These are phyloP conservation scores for Tryphoninae sp. DNA, from an alignment of 2,888 invertebrate genomes.

Conservation along the genomic window DNA sequence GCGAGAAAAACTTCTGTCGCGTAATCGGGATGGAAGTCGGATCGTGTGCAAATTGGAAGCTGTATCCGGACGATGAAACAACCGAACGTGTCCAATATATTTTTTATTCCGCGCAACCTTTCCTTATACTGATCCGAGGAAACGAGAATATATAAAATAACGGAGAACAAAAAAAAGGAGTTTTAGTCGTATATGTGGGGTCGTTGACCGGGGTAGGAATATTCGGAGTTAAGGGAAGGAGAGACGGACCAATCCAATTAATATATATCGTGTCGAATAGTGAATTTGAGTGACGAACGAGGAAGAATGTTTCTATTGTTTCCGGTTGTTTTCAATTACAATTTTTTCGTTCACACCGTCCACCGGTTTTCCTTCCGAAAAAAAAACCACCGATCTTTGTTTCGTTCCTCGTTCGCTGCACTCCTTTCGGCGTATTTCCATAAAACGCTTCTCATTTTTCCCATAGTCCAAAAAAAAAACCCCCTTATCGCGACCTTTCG, in stretches of 20 bases:
- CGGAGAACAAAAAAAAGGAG: slow-evolving; percentile 8
- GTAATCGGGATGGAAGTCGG: background rate
- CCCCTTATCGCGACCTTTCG: too few species aligned
- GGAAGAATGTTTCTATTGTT: slow-evolving; percentile 28
- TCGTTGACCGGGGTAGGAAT: slow-evolving; percentile 16
- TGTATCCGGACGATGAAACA: slow-evolving; percentile 28
- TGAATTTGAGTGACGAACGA: slow-evolving; percentile 16
- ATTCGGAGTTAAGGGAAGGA: too few species aligned
- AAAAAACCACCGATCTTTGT: too few species aligned
- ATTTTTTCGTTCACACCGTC: slow-evolving; percentile 36
- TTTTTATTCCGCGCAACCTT: background rate
- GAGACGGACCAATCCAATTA: slow-evolving; percentile 32
- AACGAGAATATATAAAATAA: slow-evolving; percentile 23
- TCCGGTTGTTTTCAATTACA: slow-evolving; percentile 52
- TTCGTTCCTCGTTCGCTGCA: too few species aligned
- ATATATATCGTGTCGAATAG: too few species aligned
- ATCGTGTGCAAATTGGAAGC: slow-evolving; percentile 25
- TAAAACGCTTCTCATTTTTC: too few species aligned
- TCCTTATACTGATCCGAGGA: slow-evolving; percentile 4
- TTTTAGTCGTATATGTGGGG: background rate
- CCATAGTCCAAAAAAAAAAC: too few species aligned
- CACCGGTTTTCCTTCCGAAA: background rate
- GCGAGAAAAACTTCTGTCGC: background rate
- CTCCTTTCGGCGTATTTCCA: too few species aligned
- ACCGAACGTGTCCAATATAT: slow-evolving; percentile 25